Percentiles rank a stretch among this genome's conserved stretches.
These are phyloP conservation scores for Enteromius unitaeniatus DNA, from an alignment of 2,797 vertebrate species.

Conservation along the genomic window DNA sequence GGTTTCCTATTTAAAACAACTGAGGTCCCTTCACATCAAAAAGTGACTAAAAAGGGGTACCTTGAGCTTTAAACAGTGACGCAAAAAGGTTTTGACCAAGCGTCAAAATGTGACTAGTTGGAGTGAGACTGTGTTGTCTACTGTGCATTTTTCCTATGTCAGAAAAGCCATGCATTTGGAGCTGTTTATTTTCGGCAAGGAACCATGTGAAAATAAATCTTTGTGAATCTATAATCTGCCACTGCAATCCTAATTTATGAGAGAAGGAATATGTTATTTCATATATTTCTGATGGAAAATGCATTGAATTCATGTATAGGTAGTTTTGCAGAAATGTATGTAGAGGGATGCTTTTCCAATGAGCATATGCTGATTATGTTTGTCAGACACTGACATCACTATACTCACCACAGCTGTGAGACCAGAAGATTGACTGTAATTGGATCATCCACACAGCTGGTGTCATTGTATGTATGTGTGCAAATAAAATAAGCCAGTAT, in stretches of 20 bases:
- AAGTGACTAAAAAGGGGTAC: too few relatives aligned
- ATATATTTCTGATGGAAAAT: neutral
- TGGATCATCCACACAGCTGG: neutral
- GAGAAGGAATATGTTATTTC: neutral
- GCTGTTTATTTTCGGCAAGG: neutral
- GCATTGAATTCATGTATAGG: neutral
- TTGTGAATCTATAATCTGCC: neutral
- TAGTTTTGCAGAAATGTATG: neutral
- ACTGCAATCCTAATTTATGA: neutral
- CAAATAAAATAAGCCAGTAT: neutral
- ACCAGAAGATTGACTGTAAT: conserved; percentile 12
- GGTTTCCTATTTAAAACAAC: too few relatives aligned
- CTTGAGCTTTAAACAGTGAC: too few relatives aligned
- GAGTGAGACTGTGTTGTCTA: neutral
- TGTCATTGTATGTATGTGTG: neutral
- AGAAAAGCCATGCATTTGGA: neutral
- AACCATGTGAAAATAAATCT: neutral
- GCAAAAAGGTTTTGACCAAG: too few relatives aligned
- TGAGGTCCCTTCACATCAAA: too few relatives aligned
- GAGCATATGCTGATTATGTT: neutral
- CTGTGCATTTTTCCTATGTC: neutral
- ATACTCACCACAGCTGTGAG: neutral
- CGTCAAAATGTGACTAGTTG: too few relatives aligned
- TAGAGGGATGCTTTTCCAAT: neutral
- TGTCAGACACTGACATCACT: neutral